These are phyloP conservation scores for Tetragonisca angustula DNA, from an alignment of 2,888 invertebrate genomes.

Conservation along the genomic window DNA sequence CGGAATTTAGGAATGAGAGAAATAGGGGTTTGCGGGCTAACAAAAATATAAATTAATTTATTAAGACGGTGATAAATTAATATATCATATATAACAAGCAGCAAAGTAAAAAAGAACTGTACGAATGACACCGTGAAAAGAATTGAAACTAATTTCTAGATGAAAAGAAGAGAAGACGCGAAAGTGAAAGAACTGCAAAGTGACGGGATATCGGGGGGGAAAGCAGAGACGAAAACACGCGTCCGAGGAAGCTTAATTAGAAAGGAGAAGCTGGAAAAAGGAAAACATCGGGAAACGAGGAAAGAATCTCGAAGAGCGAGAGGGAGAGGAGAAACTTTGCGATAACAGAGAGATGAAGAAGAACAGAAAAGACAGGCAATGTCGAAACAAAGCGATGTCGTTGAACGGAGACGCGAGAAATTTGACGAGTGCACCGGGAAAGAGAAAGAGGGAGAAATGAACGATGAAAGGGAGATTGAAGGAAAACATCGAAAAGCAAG, in stretches of 20 bases:
- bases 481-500: neutral
- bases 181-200: neutral
- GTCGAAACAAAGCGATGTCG: neutral
- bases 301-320: neutral
- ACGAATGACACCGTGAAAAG: no score
- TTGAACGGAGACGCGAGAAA: neutral
- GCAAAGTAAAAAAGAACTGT: no score
- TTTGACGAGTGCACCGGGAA: neutral
- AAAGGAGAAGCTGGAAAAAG: neutral
- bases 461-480: no score
- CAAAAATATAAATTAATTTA: neutral
- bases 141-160: neutral
- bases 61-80: neutral
- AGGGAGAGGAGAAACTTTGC: neutral
- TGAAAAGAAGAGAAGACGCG: neutral
- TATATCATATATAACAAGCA: neutral
- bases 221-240: neutral
- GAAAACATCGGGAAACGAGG: no score
- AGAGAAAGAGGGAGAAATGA: no score
- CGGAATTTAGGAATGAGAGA: no score
- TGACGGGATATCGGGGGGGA: neutral
- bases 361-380: neutral
- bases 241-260: neutral
- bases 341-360: neutral
- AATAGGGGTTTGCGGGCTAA: no score